Evolutionary conservation across 2,888 invertebrate species (phyloP).

Genomic region (Stenotaenia linearis): DNA sequence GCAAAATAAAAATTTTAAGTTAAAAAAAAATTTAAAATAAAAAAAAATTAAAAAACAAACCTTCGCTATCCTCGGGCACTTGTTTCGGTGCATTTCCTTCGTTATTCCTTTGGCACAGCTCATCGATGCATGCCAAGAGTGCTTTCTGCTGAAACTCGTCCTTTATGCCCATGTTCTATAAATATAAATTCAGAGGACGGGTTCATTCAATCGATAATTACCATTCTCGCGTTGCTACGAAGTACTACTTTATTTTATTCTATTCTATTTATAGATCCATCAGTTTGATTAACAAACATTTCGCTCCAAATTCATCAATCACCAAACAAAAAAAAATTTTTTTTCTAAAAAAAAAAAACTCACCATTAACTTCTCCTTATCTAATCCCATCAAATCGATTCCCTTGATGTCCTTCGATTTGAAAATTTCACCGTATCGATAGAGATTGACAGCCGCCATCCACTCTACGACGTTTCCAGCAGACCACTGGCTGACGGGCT

Average conservation of each 20-base stretch:
- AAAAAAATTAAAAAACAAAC: conserved; percentile 3
- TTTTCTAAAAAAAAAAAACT: conserved; percentile 41
- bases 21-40: background rate
- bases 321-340: background rate
- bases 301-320: no score
- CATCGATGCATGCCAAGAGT: conserved; percentile 62
- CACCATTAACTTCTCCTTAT: conserved; percentile 62
- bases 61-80: conserved; percentile 29
- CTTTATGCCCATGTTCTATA: conserved; percentile 65
- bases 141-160: conserved; percentile 67
- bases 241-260: no score
- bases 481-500: conserved; percentile 66
- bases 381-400: conserved; percentile 59
- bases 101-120: conserved; percentile 51
- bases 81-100: conserved; percentile 31
- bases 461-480: conserved; percentile 65
- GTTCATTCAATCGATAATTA: no score
- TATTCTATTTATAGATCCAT: no score
- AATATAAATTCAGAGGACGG: no score
- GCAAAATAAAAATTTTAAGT: conserved; percentile 35
- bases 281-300: no score
- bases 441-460: conserved; percentile 68
- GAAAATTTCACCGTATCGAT: conserved; percentile 65
- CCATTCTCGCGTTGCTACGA: no score
- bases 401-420: conserved; percentile 65